Evolutionary conservation across 1,140 invertebrate genomes (phyloP).

Genomic region (roundworm (Caenorhabditis elegans)): WBcel235 BX284602.5:5130501-5131000

Average conservation of each 20-base stretch:
- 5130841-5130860: too few relatives aligned
- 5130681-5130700: slow-evolving; percentile 54
- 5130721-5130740: neutral
- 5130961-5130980: slow-evolving; percentile 63
- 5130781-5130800: too few relatives aligned
- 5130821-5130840: too few relatives aligned
- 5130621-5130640: slow-evolving; percentile 64
- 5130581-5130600: neutral
- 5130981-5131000: slow-evolving; percentile 66
- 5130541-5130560: too few relatives aligned
- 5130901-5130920: neutral
- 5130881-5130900: too few relatives aligned
- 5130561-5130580: neutral
- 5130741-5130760: too few relatives aligned
- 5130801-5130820: too few relatives aligned
- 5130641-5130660: slow-evolving; percentile 62
- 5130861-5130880: too few relatives aligned
- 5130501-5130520: neutral
- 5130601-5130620: slow-evolving; percentile 55
- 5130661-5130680: slow-evolving; percentile 59
- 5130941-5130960: slow-evolving; percentile 66
- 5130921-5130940: slow-evolving; percentile 49
- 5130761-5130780: too few relatives aligned
- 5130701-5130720: neutral
- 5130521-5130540: neutral